A percentile compares a stretch with the other conserved stretches of the same genome.
Conservation (phyloP, 92 coral and sea anemone species). For the Epizoanthus scotinus region DNA sequence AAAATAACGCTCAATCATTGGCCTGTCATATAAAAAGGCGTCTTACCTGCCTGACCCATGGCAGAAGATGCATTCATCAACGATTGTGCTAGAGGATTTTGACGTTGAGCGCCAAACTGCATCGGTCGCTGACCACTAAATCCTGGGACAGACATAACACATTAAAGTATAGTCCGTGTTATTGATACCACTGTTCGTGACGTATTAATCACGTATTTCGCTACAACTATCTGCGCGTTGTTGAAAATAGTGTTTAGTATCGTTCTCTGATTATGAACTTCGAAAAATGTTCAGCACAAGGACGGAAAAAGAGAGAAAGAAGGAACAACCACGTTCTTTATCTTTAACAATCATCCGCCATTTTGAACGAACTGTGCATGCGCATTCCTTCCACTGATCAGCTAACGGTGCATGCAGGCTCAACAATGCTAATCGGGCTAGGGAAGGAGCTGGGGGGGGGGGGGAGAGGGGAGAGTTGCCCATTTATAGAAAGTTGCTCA, state of each 20-base stretch:
- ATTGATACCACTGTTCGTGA: slow-evolving; percentile 32
- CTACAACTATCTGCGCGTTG: not conserved
- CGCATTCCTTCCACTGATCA: not conserved
- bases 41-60: slow-evolving; percentile 42
- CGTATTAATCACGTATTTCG: slow-evolving; percentile 7
- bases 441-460: too few relatives aligned
- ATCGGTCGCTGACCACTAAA: slow-evolving; percentile 43
- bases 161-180: slow-evolving; percentile 32
- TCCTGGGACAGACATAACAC: slow-evolving; percentile 40
- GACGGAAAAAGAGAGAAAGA: not conserved
- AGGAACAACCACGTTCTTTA: slow-evolving; percentile 8
- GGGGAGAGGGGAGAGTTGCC: too few relatives aligned
- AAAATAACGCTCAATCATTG: too few relatives aligned
- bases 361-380: slow-evolving; percentile 31
- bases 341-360: slow-evolving; percentile 28
- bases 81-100: slow-evolving; percentile 17
- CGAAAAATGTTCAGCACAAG: not conserved
- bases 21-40: too few relatives aligned
- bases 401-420: slow-evolving; percentile 28
- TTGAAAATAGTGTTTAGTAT: not conserved
- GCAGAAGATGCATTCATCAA: slow-evolving; percentile 38
- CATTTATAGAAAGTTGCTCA: too few relatives aligned
- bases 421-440: not conserved
- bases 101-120: slow-evolving; percentile 37
- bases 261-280: not conserved